These are phyloP conservation scores for Melanotaenia trifasciata DNA, from an alignment of 2,797 vertebrate genomes.

Conservation along the genomic window DNA sequence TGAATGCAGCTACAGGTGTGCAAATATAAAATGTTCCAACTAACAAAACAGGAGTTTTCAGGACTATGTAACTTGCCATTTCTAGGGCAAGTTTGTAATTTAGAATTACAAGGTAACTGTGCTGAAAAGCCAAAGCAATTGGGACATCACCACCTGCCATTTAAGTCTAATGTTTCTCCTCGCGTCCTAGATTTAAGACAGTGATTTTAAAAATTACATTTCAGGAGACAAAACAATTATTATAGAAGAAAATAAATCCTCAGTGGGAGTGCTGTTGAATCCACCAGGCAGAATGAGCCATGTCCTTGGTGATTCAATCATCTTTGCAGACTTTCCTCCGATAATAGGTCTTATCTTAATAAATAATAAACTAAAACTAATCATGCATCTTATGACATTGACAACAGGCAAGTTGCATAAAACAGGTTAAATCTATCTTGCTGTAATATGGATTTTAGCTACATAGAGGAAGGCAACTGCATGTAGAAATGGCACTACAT, in stretches of 20 bases:
- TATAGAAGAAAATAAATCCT: conserved; percentile 11
- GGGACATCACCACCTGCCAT: conserved; percentile 37
- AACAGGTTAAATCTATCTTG: neutral
- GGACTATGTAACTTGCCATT: neutral
- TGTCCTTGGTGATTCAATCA: conserved; percentile 68
- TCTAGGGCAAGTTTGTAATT: conserved; percentile 22
- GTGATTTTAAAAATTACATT: conserved; percentile 32
- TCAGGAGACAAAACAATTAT: neutral
- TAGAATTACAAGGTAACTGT: conserved; percentile 14
- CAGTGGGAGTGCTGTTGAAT: conserved; percentile 44
- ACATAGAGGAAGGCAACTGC: neutral
- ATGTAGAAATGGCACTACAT: neutral
- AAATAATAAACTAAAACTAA: neutral
- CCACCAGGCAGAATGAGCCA: conserved; percentile 46
- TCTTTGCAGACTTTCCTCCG: conserved; percentile 17
- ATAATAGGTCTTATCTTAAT: neutral
- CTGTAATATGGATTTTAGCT: neutral
- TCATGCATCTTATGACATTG: neutral
- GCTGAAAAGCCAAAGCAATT: conserved; percentile 43
- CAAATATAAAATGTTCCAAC: neutral
- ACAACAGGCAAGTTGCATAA: neutral
- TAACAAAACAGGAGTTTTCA: neutral
- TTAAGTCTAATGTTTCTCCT: conserved; percentile 29
- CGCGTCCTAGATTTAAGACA: conserved; percentile 52
- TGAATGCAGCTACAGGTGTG: neutral